phyloP scores from a whole-genome alignment of 2,113 vertebrate genomes.

The Cercocebus atys region DNA sequence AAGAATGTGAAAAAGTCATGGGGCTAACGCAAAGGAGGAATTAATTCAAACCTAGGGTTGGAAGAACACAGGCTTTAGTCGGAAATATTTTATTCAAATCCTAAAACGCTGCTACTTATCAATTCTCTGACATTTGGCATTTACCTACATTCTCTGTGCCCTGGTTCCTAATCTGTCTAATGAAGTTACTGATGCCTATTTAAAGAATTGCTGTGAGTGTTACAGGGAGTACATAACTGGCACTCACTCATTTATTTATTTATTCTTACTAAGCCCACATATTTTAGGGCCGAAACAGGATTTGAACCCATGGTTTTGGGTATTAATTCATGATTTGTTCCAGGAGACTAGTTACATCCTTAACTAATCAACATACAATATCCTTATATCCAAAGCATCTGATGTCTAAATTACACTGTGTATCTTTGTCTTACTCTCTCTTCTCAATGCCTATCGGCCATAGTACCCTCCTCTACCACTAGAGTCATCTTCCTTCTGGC shows the following conservation, averaged over 20 bases:
- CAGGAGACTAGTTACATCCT: not conserved
- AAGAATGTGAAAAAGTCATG: not conserved
- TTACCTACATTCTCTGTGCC: not conserved
- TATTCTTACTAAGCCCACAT: not conserved
- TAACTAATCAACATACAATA: not conserved
- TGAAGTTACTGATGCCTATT: not conserved
- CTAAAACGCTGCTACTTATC: not conserved
- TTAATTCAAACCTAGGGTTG: not conserved
- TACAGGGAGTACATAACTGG: not conserved
- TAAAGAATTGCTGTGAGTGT: not conserved
- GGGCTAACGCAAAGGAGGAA: not conserved
- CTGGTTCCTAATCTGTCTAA: not conserved
- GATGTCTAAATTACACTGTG: not conserved
- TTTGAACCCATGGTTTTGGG: not conserved
- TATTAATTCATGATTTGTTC: not conserved
- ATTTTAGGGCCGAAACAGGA: not conserved
- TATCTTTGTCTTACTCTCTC: not conserved
- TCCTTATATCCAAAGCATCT: not conserved
- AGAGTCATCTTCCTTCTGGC: not conserved
- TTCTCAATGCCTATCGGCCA: not conserved
- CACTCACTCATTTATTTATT: not conserved
- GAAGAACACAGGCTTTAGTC: not conserved
- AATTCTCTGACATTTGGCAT: not conserved
- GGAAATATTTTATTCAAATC: not conserved
- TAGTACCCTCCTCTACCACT: not conserved